Base-by-base conservation (phyloP, 2,888 invertebrate species). In the Pristionchus japonicus region DNA sequence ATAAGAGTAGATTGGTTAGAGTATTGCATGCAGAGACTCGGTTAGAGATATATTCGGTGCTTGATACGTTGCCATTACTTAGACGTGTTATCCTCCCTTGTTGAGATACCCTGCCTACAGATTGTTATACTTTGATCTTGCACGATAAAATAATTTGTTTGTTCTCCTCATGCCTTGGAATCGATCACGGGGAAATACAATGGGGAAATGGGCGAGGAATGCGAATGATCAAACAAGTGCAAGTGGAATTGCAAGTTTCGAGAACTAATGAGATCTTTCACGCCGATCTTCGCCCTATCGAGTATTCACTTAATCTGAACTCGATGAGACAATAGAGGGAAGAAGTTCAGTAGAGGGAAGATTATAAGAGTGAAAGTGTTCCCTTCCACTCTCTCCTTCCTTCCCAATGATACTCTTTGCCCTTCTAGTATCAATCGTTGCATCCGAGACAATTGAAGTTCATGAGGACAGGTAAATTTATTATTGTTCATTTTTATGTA, bases 241-340 rank as follows among this genome's bases (percentile, higher is more conserved):
- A 70, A 15, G 31, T 15, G 67, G 27, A 23, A 37, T 34, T 57
- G 67, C n/a, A 77, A 77, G 77, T 77, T 47, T 43, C 77, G 27
- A 77, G 40, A 47, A 77, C 40, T 77, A 77, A 77, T 47, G n/a
- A 77, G 74, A 23, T 43, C 27, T 43, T 47, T 77, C 77, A 77
- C 37, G 43, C 77, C 77, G 77, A 77, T 77, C 13, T 47, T 77
- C 57, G 11, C 7, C 27, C 77, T 77, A 77, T 77, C 77, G 43
- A 77, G 77, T 77, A 74, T 74, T 43, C 77, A 77, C 77, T 47
- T 47, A 77, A 77, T 77, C 77, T 77, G 77, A 77, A 77, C 77
- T 77, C 77, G 77, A 77, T 77, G 43, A 40, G 77, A 43, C 43
- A 77, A 77, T 43, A 9, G 40, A 47, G 37, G 77, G 34, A 77